Base-by-base conservation (phyloP, 2,888 invertebrate genomes). In the Pachliopta kotzebuea region DNA sequence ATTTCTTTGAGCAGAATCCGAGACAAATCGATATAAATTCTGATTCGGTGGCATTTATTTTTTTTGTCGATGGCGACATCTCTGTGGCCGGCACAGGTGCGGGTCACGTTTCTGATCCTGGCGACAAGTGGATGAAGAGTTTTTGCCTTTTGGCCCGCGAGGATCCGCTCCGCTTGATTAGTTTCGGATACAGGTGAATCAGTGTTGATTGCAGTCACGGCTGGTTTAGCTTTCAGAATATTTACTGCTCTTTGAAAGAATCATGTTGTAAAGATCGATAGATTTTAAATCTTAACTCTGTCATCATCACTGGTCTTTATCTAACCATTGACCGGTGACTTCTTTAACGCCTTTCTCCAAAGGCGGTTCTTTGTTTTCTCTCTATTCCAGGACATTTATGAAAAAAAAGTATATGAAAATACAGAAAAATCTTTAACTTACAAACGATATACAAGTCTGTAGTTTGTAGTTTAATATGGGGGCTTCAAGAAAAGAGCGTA, bases 131-230 rank as follows among this genome's bases (percentile, higher is more conserved):
- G 8, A 23, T 18, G 20, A 7, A 68, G 67, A 70, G 67, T 67
- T 57, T 67, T 55, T 58, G 58, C 68, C 67, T 69, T 68, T 71
- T 69, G 71, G 71, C 68, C 69, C 64, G 68, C 65, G 65, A 65
- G 53, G 23, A 65, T 70, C 55, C 45, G 62, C 31, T 23, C 53
- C 29, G 65, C 66, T 73, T 73, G 76, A 88, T 88, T 87, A 66
- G 89, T 73, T 77, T 73, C 84, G 86, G 77, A 72, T 76, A 80
- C 88, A 88, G 86, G 89, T 86, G 82, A 78, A 84, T 81, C 85
- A 80, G 78, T 71, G 76, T 74, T 67, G 66, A 52, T 60, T 63
- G 53, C 31, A 70, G 71, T 73, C 73, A 74, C 74, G 73, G 73
- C 56, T 65, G 8, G 2, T 31, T 17, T 55, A 23, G 31, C 60